Evolutionary conservation across 2,888 invertebrate species (phyloP).

Genomic region (Pomacea canaliculata): DNA sequence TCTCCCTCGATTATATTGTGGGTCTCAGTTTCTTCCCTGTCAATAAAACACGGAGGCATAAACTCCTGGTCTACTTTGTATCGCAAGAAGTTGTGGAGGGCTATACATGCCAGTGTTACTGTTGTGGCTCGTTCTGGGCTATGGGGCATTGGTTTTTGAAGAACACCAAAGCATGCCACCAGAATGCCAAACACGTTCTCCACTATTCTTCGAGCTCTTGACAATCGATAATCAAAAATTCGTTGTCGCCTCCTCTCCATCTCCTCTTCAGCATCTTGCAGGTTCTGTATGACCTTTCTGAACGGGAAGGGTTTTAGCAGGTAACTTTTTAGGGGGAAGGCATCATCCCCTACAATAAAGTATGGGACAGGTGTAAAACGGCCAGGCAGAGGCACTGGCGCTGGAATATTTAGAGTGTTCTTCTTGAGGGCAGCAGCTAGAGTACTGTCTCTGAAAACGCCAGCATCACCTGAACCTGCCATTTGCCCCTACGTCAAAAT

Average conservation of each 20-base stretch:
- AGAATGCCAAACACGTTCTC: slow-evolving; percentile 8
- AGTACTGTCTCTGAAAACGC: neutral
- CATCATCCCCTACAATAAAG: neutral
- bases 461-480: slow-evolving; percentile 5
- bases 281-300: neutral
- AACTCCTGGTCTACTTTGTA: neutral
- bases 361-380: neutral
- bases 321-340: slow-evolving; percentile 8
- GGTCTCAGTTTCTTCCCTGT: neutral
- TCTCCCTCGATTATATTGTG: neutral
- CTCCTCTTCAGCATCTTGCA: neutral
- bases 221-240: slow-evolving; percentile 4
- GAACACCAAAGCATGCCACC: neutral
- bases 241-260: neutral
- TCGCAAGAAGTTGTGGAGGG: slow-evolving; percentile 9
- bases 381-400: neutral
- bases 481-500: slow-evolving; percentile 8
- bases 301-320: slow-evolving; percentile 6
- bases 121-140: neutral
- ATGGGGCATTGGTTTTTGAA: neutral
- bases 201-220: slow-evolving; percentile 7
- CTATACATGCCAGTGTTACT: neutral
- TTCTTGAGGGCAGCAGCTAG: neutral
- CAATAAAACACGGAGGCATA: neutral
- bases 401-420: neutral